These are phyloP conservation scores for Ptiloglossa arizonensis DNA, from an alignment of 1,140 invertebrate species.

Conservation along the genomic window DNA sequence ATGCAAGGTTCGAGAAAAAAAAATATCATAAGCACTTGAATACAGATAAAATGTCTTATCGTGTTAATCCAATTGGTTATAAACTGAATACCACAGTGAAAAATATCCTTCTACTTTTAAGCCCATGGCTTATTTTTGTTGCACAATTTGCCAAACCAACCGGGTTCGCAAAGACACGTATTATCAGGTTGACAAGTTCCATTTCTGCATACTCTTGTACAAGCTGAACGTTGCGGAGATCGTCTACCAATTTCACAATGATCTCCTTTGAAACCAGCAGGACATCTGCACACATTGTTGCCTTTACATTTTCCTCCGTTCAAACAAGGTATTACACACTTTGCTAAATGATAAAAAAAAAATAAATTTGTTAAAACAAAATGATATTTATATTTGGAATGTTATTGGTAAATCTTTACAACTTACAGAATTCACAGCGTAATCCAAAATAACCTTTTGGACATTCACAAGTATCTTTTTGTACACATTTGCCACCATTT, in stretches of 20 bases:
- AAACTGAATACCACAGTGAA: slow-evolving; percentile 25
- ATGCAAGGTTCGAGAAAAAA: neutral
- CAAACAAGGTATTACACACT: slow-evolving; percentile 93
- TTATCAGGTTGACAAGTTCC: slow-evolving; percentile 87
- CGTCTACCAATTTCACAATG: slow-evolving; percentile 92
- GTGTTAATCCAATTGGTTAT: slow-evolving; percentile 36
- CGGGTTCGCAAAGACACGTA: slow-evolving; percentile 87
- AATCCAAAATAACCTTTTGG: slow-evolving; percentile 94
- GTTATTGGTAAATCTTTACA: slow-evolving; percentile 30
- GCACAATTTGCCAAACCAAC: slow-evolving; percentile 88
- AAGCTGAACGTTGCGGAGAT: slow-evolving; percentile 85
- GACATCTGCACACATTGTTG: slow-evolving; percentile 92
- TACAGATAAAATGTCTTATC: neutral
- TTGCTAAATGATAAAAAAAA: slow-evolving; percentile 83
- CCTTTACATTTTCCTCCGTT: slow-evolving; percentile 93
- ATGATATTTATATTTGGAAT: neutral
- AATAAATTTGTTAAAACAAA: slow-evolving; percentile 11
- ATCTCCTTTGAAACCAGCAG: slow-evolving; percentile 89
- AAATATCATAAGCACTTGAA: neutral
- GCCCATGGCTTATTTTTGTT: slow-evolving; percentile 84
- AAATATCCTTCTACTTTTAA: slow-evolving; percentile 56
- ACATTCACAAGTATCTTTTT: slow-evolving; percentile 95
- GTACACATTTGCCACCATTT: slow-evolving; percentile 96
- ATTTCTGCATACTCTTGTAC: slow-evolving; percentile 87
- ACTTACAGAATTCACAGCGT: slow-evolving; percentile 95